Evolutionary conservation across 2,888 invertebrate genomes (phyloP).

Genomic region (Colostygia pectinataria): DNA sequence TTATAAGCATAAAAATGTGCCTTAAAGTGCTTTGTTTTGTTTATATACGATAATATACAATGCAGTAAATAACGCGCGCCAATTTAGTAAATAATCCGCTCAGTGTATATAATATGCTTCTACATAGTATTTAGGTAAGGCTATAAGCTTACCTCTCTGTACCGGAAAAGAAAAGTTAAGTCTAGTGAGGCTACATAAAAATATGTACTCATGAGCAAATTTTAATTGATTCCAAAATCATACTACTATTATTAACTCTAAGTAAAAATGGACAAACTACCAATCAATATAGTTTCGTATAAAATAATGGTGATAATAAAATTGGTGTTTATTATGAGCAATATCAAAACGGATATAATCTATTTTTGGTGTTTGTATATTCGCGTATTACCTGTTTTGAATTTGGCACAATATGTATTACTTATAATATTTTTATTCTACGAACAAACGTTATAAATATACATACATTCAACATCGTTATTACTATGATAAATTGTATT

Average conservation of each 20-base stretch:
- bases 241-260: constrained; percentile 16
- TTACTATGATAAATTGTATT: constrained; percentile 40
- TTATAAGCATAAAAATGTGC: not conserved
- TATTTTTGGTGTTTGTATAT: constrained; percentile 51
- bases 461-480: constrained; percentile 52
- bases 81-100: no score
- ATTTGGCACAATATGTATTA: constrained; percentile 61
- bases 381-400: constrained; percentile 68
- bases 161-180: not conserved
- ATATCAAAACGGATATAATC: constrained; percentile 37
- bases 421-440: constrained; percentile 46
- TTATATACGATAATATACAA: no score
- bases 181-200: constrained; percentile 25
- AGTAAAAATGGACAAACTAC: constrained; percentile 47
- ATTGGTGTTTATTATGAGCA: constrained; percentile 62
- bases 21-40: not conserved
- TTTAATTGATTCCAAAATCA: constrained; percentile 12
- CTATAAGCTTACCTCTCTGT: no score
- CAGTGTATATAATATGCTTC: no score
- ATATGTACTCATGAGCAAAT: constrained; percentile 12
- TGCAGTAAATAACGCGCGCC: no score
- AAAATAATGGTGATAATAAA: constrained; percentile 35
- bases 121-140: no score
- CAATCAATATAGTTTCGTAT: constrained; percentile 30
- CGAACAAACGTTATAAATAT: constrained; percentile 44